These are phyloP conservation scores for Lepidurus apus DNA, from an alignment of 1,140 invertebrate species.

Conservation along the genomic window DNA sequence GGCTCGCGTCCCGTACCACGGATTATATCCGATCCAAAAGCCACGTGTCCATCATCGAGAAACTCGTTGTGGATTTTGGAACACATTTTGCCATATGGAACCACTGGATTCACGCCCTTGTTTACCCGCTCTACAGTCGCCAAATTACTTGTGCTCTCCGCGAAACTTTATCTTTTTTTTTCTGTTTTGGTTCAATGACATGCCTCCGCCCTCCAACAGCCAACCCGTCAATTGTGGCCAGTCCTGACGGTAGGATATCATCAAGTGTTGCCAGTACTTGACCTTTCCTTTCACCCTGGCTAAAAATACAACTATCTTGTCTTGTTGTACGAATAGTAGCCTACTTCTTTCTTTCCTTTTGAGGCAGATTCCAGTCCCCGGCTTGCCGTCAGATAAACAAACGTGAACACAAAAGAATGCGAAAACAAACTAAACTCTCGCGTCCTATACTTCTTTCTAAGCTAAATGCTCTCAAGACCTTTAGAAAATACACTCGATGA, in stretches of 20 bases:
- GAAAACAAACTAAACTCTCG: too few species aligned
- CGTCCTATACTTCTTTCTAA: too few species aligned
- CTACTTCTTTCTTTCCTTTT: too few species aligned
- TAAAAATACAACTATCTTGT: too few species aligned
- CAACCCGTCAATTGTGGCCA: not conserved
- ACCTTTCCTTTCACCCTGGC: too few species aligned
- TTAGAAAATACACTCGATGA: too few species aligned
- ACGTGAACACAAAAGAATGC: too few species aligned
- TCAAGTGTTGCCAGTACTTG: too few species aligned
- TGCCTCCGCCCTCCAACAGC: not conserved
- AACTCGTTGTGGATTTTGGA: constrained; percentile 29
- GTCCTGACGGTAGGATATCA: not conserved
- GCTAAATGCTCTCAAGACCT: too few species aligned
- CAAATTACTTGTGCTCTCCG: constrained; percentile 29
- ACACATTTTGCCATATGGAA: constrained; percentile 34
- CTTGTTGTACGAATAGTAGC: too few species aligned
- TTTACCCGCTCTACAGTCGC: constrained; percentile 35
- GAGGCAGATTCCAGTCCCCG: too few species aligned
- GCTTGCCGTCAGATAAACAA: too few species aligned
- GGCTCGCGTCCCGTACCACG: constrained; percentile 7
- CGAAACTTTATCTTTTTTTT: constrained; percentile 28
- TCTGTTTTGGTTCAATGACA: not conserved
- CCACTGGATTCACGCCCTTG: constrained; percentile 36
- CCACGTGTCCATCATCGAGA: not conserved
- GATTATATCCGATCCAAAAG: not conserved